Evolutionary conservation across 2,113 vertebrate species (phyloP).

Genomic region (Polypterus senegalus): DNA sequence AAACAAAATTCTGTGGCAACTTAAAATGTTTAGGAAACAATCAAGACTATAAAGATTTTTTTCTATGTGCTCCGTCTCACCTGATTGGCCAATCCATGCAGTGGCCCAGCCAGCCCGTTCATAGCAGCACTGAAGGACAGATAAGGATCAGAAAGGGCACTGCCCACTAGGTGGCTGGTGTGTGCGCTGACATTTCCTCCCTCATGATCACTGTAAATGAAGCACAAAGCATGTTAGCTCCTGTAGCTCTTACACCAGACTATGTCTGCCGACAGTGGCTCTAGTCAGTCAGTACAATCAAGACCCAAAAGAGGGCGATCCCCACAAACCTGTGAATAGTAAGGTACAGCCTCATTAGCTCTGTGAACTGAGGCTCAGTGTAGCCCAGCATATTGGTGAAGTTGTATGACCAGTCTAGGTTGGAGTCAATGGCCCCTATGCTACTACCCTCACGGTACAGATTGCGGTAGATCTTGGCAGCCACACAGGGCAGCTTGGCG

Average conservation of each 20-base stretch:
- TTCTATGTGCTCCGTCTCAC: slow-evolving; percentile 34
- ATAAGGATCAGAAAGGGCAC: slow-evolving; percentile 85
- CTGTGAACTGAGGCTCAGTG: slow-evolving; percentile 74
- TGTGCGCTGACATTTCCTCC: slow-evolving; percentile 93
- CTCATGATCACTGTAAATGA: slow-evolving; percentile 72
- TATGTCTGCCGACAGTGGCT: no score
- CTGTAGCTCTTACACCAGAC: no score
- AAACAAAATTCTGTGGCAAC: neutral
- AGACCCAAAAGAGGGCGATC: neutral
- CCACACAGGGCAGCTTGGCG: slow-evolving; percentile 89
- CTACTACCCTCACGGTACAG: slow-evolving; percentile 88
- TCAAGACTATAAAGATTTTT: neutral
- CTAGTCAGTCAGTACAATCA: neutral
- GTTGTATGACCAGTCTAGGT: slow-evolving; percentile 93
- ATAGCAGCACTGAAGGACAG: slow-evolving; percentile 87
- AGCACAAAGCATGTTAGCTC: no score
- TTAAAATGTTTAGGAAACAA: neutral
- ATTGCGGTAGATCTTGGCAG: slow-evolving; percentile 95
- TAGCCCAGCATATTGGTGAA: slow-evolving; percentile 97
- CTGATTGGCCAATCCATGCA: slow-evolving; percentile 93
- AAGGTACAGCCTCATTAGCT: slow-evolving; percentile 95
- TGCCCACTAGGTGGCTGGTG: slow-evolving; percentile 86
- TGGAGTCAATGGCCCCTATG: slow-evolving; percentile 89
- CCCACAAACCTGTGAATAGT: slow-evolving; percentile 81
- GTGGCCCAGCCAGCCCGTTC: slow-evolving; percentile 86